Evolutionary conservation across 2,797 vertebrate species (phyloP).

Genomic region (Microctenopoma steveboyesi): DNA sequence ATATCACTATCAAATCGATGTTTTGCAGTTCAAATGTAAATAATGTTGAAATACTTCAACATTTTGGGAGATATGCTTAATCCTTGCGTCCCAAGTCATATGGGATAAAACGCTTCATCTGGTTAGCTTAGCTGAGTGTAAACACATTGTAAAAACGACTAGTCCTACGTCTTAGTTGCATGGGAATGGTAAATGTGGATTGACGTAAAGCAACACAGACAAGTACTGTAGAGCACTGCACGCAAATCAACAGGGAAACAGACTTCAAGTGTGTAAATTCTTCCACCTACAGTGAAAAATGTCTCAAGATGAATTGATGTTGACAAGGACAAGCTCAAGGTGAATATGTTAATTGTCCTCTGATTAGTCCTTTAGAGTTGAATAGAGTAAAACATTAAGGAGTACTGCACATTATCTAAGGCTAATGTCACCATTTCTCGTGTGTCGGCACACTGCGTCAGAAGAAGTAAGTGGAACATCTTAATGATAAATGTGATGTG

Average conservation of each 20-base stretch:
- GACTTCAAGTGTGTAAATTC: not conserved
- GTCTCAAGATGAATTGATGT: not conserved
- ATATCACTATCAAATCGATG: conserved; percentile 19
- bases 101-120: conserved; percentile 1
- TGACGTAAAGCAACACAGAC: not conserved
- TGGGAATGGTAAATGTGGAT: not conserved
- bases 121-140: not conserved
- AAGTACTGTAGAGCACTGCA: not conserved
- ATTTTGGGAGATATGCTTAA: not conserved
- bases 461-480: conserved; percentile 34
- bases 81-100: conserved; percentile 9
- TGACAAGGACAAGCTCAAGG: conserved; percentile 45
- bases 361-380: conserved; percentile 11
- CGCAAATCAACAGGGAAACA: not conserved
- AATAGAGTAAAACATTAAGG: conserved; percentile 30
- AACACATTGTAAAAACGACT: not conserved
- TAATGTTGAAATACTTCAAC: not conserved
- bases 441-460: conserved; percentile 56
- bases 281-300: conserved; percentile 3
- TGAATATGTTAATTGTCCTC: conserved; percentile 36
- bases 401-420: conserved; percentile 29
- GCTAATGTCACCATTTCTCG: conserved; percentile 53
- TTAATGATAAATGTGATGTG: conserved; percentile 45
- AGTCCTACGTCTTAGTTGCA: not conserved
- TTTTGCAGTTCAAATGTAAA: conserved; percentile 13